Evolutionary conservation across 2,113 vertebrate species (phyloP).

Genomic region (Sisor rabdophorus): DNA sequence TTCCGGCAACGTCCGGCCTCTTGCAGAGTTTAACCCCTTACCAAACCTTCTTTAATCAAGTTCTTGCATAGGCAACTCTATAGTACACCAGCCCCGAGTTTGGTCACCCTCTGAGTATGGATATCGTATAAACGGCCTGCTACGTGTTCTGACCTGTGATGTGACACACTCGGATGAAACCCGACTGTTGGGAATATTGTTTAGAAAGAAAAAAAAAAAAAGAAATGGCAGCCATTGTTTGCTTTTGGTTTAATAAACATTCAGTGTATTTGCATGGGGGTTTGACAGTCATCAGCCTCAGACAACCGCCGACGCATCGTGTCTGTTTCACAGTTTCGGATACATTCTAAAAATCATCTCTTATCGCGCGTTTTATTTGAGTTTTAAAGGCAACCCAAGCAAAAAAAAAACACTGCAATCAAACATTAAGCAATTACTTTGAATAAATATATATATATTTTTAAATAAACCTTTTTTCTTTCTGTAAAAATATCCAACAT

Average conservation of each 20-base stretch:
- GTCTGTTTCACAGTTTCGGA: conserved; percentile 11
- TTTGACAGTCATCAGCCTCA: conserved; percentile 23
- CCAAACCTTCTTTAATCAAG: too few relatives aligned
- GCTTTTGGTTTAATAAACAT: neutral
- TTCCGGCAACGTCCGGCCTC: too few relatives aligned
- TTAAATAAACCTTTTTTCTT: too few relatives aligned
- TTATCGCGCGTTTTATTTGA: neutral
- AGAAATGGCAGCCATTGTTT: neutral
- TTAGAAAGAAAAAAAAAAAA: neutral
- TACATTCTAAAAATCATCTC: neutral
- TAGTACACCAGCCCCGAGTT: neutral
- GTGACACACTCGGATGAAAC: neutral
- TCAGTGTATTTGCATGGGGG: neutral
- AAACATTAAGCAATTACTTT: neutral
- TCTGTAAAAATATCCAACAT: neutral
- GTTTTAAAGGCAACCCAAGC: neutral
- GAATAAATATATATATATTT: too few relatives aligned
- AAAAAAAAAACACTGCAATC: neutral
- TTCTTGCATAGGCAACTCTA: too few relatives aligned
- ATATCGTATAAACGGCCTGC: neutral
- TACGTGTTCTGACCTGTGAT: neutral
- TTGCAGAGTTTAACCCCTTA: too few relatives aligned
- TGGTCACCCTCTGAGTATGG: neutral
- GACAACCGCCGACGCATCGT: neutral
- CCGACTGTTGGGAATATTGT: neutral